Evolutionary conservation across 2,888 invertebrate species (phyloP), one percentile per base, ranked within the genome.

Genomic region (Brachycybe producta): DNA sequence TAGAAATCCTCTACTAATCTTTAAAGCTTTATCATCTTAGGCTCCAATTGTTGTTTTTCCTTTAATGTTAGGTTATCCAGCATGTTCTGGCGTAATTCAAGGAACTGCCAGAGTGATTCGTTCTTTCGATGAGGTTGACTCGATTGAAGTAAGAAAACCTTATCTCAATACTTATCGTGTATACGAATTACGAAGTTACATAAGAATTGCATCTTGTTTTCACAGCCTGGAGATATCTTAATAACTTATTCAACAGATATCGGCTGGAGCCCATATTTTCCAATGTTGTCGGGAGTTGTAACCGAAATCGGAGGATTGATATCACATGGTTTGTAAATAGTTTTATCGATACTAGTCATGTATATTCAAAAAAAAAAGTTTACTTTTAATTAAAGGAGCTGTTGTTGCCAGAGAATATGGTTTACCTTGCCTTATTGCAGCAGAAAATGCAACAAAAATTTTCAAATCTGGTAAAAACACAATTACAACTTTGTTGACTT

Each of bases 191-290:
- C 3, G 28, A 32, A 11, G 17, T 13, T 28, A 8, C 15, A 44
- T 34, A 32, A 44, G 11, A n/a, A 17, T n/a, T n/a, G 28, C 11
- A 3, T n/a, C 3, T 19, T 23, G 13, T 15, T 43, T 26, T 57
- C 55, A 41, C 67, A 72, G 60, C 64, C 68, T 55, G 82, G 82
- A 1, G 86, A 87, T 61, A 73, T 87, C 54, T 68, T 87, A 56
- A 77, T 87, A 56, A 83, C 85, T 0, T 74, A 73, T 57, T 75
- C 77, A 36, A 85, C 85, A 0, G 85, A 86, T 62, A 79, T 86
- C 55, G 84, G 82, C 1, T 87, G 86, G 86, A 79, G 81, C 2
- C 84, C 85, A 0, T 85, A 84, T 67, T 86, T 86, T 65, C 83
- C 84, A 1, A 72, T 84, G 42, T 64, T 87, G 15, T 70, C 76